Evolutionary conservation across 30 jellyfish, hydroid and myxozoan genomes (phyloP).

Genomic region (Aurelia coerulea): DNA sequence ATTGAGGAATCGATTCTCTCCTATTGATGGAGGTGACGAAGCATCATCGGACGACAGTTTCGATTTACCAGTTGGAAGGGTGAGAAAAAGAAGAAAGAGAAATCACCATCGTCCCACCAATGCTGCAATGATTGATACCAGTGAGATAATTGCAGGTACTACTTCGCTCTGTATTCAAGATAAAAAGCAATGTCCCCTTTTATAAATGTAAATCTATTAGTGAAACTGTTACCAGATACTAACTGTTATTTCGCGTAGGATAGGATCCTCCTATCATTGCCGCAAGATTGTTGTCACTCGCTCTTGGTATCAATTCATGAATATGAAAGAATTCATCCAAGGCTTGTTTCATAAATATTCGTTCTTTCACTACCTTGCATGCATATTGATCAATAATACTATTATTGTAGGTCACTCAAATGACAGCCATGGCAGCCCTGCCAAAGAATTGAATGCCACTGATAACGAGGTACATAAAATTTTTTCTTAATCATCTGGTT

Average conservation of each 20-base stretch:
- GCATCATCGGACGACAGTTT: neutral
- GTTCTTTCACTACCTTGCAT: too few relatives aligned
- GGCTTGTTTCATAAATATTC: too few relatives aligned
- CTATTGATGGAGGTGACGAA: neutral
- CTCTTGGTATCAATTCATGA: neutral
- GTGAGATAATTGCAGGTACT: neutral
- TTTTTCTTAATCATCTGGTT: too few relatives aligned
- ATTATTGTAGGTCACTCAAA: too few relatives aligned
- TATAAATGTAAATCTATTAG: too few relatives aligned
- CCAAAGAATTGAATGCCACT: too few relatives aligned
- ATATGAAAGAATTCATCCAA: neutral
- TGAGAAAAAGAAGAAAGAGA: neutral
- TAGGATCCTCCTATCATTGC: too few relatives aligned
- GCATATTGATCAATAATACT: too few relatives aligned
- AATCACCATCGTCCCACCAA: neutral
- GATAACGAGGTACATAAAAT: too few relatives aligned
- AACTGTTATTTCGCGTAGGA: too few relatives aligned
- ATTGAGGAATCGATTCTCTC: slow-evolving; percentile 2
- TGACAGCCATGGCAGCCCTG: too few relatives aligned
- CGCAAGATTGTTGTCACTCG: neutral
- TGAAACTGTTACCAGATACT: too few relatives aligned
- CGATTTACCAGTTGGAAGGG: neutral
- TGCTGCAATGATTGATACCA: neutral
- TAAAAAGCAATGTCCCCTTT: neutral
- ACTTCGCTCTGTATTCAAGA: neutral